Evolutionary conservation across 2,888 invertebrate species (phyloP).

Genomic region (Cryptosula pallasiana): DNA sequence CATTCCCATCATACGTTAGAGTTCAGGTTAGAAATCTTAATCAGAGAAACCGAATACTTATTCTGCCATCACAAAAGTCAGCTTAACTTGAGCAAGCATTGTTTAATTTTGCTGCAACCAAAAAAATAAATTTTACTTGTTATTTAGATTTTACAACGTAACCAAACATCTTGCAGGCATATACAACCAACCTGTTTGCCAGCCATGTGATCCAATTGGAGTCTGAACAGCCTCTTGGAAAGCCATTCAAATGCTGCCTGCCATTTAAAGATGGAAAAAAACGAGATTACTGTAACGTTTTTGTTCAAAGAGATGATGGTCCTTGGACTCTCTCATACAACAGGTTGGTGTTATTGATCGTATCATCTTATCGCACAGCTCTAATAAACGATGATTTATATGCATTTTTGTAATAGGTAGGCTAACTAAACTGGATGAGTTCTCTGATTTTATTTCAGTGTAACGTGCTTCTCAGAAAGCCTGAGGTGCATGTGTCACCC

Average conservation of each 20-base stretch:
- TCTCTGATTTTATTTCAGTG: neutral
- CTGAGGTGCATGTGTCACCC: constrained; percentile 19
- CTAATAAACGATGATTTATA: no score
- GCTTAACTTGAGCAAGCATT: no score
- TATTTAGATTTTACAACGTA: no score
- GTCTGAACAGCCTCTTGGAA: constrained; percentile 1
- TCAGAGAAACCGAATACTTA: no score
- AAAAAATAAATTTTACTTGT: no score
- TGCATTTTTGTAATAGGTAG: no score
- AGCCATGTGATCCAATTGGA: constrained; percentile 17
- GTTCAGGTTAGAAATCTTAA: neutral
- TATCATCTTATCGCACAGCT: no score
- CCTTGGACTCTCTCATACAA: constrained; percentile 13
- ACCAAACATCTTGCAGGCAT: no score
- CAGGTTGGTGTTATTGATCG: neutral
- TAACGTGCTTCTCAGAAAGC: constrained; percentile 8
- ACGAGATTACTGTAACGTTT: constrained; percentile 22
- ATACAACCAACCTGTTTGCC: constrained; percentile 12
- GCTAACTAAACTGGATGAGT: no score
- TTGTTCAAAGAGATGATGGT: constrained; percentile 21
- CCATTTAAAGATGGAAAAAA: constrained; percentile 21
- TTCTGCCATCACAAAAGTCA: no score
- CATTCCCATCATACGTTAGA: neutral
- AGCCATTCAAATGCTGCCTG: constrained; percentile 21
- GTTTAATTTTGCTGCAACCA: no score